Conservation (phyloP, 2,113 vertebrate species). For the Passer domesticus region DNA sequence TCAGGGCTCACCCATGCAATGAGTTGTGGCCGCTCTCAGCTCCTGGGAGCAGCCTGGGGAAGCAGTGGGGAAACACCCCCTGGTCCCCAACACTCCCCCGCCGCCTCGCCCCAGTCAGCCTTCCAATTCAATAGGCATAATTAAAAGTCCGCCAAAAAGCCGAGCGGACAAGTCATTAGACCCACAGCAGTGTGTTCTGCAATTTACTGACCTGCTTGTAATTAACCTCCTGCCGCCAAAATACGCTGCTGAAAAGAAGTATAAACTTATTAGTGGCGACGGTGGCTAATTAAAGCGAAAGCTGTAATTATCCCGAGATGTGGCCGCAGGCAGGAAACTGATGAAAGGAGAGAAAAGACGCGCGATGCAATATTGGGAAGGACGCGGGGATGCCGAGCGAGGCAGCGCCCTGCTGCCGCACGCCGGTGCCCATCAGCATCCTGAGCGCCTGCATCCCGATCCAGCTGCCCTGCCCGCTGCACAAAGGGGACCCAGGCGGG, state of each 20-base stretch:
- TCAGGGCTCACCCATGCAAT: fast-evolving
- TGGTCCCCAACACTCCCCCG: fast-evolving
- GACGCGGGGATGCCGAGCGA: not conserved
- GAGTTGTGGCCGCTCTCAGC: not conserved
- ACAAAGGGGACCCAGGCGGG: slow-evolving; percentile 83
- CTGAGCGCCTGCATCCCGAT: not conserved
- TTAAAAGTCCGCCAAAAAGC: not conserved
- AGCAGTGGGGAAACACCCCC: not conserved
- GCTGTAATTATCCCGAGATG: not conserved
- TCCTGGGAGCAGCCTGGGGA: fast-evolving
- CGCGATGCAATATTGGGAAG: not conserved
- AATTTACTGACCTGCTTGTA: not conserved
- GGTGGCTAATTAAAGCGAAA: slow-evolving; percentile 35
- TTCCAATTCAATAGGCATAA: not conserved
- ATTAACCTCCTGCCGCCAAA: slow-evolving; percentile 15
- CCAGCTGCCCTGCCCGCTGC: slow-evolving; percentile 45
- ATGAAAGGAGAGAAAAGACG: not conserved
- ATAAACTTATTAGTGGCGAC: not conserved
- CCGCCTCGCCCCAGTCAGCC: not conserved
- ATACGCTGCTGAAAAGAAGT: not conserved
- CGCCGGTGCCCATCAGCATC: slow-evolving; percentile 24
- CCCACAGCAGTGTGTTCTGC: not conserved
- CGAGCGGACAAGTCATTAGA: not conserved
- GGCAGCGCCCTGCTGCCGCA: not conserved
- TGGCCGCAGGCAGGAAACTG: not conserved